Conservation (phyloP, 2,888 invertebrate species). For the Cosmopolites sordidus region DNA sequence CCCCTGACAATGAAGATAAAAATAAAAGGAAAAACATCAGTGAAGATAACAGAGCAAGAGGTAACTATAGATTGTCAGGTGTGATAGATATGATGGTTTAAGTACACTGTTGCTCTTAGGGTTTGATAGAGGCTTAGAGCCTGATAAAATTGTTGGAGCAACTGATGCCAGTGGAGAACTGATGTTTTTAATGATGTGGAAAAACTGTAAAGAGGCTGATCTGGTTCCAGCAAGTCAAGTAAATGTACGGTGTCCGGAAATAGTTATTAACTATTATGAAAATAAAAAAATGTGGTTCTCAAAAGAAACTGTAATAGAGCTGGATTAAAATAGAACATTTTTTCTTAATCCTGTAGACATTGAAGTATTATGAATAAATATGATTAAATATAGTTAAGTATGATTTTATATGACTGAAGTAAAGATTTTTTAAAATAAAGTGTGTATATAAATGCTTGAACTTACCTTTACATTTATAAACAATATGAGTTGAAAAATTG, state of each 20-base stretch:
- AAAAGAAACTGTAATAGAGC: conserved; percentile 42
- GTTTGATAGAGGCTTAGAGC: conserved; percentile 54
- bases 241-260: conserved; percentile 57
- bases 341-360: no score
- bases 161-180: conserved; percentile 85
- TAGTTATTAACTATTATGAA: conserved; percentile 63
- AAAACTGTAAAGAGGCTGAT: conserved; percentile 61
- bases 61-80: conserved; percentile 44
- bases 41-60: conserved; percentile 55
- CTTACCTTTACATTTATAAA: no score
- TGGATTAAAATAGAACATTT: conserved; percentile 32
- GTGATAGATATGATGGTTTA: no score
- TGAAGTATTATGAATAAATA: no score
- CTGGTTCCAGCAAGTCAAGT: conserved; percentile 60
- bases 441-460: no score
- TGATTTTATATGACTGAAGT: no score
- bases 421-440: no score
- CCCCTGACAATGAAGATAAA: conserved; percentile 36
- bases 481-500: no score
- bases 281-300: conserved; percentile 44
- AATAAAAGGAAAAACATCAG: conserved; percentile 44
- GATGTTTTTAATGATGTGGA: conserved; percentile 89
- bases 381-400: no score
- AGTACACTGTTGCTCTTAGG: conserved; percentile 3
- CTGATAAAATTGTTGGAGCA: conserved; percentile 85